A percentile compares a stretch with the other conserved stretches of the same genome.
phyloP scores from a whole-genome alignment of 2,797 vertebrate species.

The Lindbergichthys nudifrons region DNA sequence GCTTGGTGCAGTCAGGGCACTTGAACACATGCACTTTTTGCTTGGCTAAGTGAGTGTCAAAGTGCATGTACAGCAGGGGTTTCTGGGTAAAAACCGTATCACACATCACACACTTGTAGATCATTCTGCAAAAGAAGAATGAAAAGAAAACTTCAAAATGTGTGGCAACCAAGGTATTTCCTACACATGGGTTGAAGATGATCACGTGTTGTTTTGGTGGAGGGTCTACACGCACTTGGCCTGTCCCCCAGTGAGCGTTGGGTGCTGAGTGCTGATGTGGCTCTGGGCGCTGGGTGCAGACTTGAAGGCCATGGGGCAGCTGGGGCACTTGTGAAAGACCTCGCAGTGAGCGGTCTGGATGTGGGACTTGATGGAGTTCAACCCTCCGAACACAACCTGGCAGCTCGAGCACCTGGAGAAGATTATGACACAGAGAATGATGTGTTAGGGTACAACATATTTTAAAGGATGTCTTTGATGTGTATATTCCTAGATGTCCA shows the following conservation, averaged over 20 bases:
- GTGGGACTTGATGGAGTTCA: conserved; percentile 97
- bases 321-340: conserved; percentile 98
- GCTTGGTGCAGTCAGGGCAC: conserved; percentile 95
- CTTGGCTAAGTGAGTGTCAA: conserved; percentile 94
- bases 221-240: conserved; percentile 86
- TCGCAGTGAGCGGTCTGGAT: conserved; percentile 97
- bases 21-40: conserved; percentile 97
- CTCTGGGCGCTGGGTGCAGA: conserved; percentile 93
- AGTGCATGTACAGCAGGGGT: conserved; percentile 93
- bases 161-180: not conserved
- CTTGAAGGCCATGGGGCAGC: conserved; percentile 99
- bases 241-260: conserved; percentile 89
- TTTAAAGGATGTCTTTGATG: not conserved
- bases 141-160: not conserved
- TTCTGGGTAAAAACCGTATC: conserved; percentile 98
- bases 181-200: no score
- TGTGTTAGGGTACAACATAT: not conserved
- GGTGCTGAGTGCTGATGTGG: conserved; percentile 95
- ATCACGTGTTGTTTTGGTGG: not conserved
- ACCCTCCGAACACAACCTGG: conserved; percentile 94
- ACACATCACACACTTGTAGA: conserved; percentile 99
- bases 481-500: not conserved
- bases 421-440: not conserved
- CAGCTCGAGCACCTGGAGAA: conserved; percentile 93
- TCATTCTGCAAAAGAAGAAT: conserved; percentile 85